These are phyloP conservation scores for Diorhabda sublineata DNA, from an alignment of 1,140 invertebrate species.

Conservation along the genomic window DNA sequence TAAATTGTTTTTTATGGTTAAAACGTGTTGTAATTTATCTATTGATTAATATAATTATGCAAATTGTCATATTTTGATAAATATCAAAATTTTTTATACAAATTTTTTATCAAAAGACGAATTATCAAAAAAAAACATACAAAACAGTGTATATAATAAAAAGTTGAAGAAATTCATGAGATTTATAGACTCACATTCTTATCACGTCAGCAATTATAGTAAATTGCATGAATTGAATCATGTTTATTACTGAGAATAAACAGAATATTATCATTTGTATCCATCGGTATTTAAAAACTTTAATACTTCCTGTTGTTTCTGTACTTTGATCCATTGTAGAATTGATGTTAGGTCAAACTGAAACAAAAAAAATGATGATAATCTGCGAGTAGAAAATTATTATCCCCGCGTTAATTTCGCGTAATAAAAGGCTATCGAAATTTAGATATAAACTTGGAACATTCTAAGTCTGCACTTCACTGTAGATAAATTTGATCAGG, in stretches of 20 bases:
- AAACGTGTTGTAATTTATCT: no score
- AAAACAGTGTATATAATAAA: neutral
- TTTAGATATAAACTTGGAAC: no score
- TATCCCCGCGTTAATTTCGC: no score
- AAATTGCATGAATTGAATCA: slow-evolving; percentile 35
- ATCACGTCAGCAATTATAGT: slow-evolving; percentile 36
- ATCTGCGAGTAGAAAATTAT: no score
- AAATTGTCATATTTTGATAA: no score
- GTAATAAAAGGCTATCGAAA: no score
- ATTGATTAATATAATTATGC: no score
- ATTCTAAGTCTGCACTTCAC: no score
- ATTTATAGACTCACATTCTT: slow-evolving; percentile 27
- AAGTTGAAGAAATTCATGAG: neutral
- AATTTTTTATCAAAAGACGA: neutral
- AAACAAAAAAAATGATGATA: neutral
- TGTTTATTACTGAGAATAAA: slow-evolving; percentile 31
- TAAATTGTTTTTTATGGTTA: no score
- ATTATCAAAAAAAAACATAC: slow-evolving; percentile 3
- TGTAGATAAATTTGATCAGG: no score
- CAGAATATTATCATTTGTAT: slow-evolving; percentile 32
- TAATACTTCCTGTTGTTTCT: slow-evolving; percentile 9
- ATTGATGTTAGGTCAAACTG: neutral
- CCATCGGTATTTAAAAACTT: slow-evolving; percentile 38
- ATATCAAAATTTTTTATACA: no score
- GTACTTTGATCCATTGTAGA: neutral